phyloP scores from a whole-genome alignment of 2,113 vertebrate genomes.

The Pedionomus torquatus region DNA sequence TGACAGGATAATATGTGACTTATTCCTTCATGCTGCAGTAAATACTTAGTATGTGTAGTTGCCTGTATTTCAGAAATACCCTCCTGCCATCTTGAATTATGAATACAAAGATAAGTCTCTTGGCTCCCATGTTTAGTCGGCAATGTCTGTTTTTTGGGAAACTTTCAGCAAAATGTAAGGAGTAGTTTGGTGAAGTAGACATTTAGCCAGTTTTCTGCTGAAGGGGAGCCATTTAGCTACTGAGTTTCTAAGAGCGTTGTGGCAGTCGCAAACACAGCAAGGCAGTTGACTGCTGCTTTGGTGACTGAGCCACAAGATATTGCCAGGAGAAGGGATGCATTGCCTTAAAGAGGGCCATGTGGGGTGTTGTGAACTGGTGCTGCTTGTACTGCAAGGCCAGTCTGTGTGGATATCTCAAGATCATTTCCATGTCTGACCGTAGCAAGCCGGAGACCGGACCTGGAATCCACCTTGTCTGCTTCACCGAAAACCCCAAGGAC shows the following conservation, averaged over 20 bases:
- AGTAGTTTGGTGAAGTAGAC: neutral
- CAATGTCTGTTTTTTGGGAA: neutral
- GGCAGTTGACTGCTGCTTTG: rapidly evolving
- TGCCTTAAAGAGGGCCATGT: neutral
- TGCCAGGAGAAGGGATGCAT: neutral
- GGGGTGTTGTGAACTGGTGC: neutral
- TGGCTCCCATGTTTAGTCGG: rapidly evolving
- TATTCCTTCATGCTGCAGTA: neutral
- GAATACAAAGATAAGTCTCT: neutral
- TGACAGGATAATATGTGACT: neutral
- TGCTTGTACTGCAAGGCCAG: neutral
- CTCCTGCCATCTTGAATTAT: neutral
- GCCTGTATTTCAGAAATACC: rapidly evolving
- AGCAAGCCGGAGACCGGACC: neutral
- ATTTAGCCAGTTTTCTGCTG: neutral
- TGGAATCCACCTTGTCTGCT: neutral
- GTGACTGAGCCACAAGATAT: neutral
- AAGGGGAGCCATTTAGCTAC: neutral
- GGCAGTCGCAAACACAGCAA: rapidly evolving
- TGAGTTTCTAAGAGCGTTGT: neutral
- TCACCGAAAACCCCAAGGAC: neutral
- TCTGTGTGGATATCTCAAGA: neutral
- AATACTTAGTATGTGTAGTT: neutral
- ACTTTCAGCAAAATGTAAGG: neutral
- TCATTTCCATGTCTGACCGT: neutral